Evolutionary conservation across 2,113 vertebrate genomes (phyloP).

Genomic region (Hyaena hyaena): DNA sequence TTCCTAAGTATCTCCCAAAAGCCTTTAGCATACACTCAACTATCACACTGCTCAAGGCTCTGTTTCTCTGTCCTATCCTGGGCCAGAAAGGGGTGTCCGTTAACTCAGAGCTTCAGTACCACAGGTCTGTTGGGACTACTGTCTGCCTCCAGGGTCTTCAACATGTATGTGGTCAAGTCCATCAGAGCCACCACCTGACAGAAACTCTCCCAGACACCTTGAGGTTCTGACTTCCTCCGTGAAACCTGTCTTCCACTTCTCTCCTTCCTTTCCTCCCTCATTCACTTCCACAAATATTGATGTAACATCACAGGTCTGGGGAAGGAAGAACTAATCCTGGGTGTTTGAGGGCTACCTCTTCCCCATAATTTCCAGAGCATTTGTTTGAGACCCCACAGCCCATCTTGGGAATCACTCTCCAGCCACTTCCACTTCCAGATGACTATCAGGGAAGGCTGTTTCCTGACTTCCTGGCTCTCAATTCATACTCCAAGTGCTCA

Average conservation of each 20-base stretch:
- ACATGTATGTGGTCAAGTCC: rapidly evolving
- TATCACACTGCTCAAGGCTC: background rate
- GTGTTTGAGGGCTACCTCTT: background rate
- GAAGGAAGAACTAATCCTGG: background rate
- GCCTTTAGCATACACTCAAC: background rate
- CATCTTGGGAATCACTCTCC: background rate
- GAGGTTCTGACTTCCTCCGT: background rate
- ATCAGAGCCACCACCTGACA: background rate
- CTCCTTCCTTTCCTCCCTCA: no score
- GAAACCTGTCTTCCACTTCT: no score
- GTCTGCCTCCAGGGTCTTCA: background rate
- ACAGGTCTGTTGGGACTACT: background rate
- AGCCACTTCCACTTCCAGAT: background rate
- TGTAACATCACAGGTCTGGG: background rate
- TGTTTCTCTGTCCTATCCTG: background rate
- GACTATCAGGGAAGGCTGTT: background rate
- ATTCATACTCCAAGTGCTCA: background rate
- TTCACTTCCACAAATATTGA: background rate
- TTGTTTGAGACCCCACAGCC: background rate
- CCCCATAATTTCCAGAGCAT: background rate
- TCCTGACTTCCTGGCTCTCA: background rate
- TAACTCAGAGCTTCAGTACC: background rate
- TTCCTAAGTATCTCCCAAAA: background rate
- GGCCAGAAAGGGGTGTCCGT: background rate
- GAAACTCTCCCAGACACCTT: background rate